phyloP scores from a whole-genome alignment of 1,140 invertebrate species.

The Hyles euphorbiae region DNA sequence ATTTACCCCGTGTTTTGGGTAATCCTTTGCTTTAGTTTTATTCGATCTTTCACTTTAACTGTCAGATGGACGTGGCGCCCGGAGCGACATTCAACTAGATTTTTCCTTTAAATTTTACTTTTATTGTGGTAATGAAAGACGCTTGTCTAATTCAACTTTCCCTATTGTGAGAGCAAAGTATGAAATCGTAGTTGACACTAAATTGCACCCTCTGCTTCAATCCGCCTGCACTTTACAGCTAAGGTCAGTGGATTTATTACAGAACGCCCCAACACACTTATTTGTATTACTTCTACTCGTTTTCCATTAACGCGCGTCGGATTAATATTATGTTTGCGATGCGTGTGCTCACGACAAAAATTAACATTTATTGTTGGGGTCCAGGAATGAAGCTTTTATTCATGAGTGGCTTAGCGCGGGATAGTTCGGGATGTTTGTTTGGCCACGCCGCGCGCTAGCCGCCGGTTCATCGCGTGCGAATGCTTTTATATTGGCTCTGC shows the following conservation, averaged over 20 bases:
- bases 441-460: conserved; percentile 38
- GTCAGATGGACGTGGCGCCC: conserved; percentile 2
- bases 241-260: conserved; percentile 31
- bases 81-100: too few species aligned
- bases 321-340: conserved; percentile 72
- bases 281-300: conserved; percentile 60
- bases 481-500: conserved; percentile 62
- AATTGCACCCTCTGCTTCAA: too few species aligned
- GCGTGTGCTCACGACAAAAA: conserved; percentile 63
- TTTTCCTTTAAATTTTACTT: background rate
- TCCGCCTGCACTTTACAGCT: conserved; percentile 41
- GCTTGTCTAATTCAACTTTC: too few species aligned
- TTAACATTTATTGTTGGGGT: conserved; percentile 71
- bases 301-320: conserved; percentile 66
- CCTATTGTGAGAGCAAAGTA: too few species aligned
- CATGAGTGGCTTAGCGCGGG: conserved; percentile 65
- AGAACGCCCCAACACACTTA: conserved; percentile 34
- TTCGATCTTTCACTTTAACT: conserved; percentile 2
- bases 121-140: too few species aligned
- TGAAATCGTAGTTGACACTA: too few species aligned
- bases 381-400: conserved; percentile 65
- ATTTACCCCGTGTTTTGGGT: conserved; percentile 13
- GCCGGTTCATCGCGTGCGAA: conserved; percentile 63
- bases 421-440: conserved; percentile 66
- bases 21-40: background rate